Percentiles rank a stretch among this genome's conserved stretches.
These are phyloP conservation scores for Panagrolaimus sp. DNA, from an alignment of 1,140 invertebrate genomes.

Conservation along the genomic window DNA sequence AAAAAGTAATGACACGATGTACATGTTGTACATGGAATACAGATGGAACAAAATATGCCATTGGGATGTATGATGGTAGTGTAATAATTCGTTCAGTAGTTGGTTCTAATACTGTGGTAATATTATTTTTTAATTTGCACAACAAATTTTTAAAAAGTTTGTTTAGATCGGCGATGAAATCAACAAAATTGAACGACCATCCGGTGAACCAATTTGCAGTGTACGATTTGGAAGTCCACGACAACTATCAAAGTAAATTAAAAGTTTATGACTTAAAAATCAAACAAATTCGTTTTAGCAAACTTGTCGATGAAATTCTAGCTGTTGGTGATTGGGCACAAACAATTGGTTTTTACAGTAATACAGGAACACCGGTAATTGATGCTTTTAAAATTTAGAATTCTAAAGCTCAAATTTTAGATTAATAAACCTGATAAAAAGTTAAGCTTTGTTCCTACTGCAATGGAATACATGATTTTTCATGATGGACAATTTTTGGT, in stretches of 20 bases:
- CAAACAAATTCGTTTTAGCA: neutral
- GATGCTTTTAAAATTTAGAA: neutral
- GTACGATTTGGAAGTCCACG: constrained; percentile 68
- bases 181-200: constrained; percentile 75
- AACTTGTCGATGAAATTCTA: constrained; percentile 62
- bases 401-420: constrained; percentile 1
- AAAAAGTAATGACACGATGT: constrained; percentile 63
- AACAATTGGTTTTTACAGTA: constrained; percentile 79
- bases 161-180: constrained; percentile 81
- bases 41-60: constrained; percentile 84
- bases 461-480: constrained; percentile 68
- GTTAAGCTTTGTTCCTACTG: constrained; percentile 75
- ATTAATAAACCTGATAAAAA: constrained; percentile 65
- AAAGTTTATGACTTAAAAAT: too few relatives aligned
- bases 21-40: constrained; percentile 83
- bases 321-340: constrained; percentile 90
- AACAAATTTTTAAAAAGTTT: constrained; percentile 16
- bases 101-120: constrained; percentile 62
- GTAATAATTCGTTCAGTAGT: constrained; percentile 30
- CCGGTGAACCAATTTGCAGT: constrained; percentile 75
- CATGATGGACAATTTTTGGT: constrained; percentile 74
- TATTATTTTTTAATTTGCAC: constrained; percentile 8
- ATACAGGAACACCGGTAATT: constrained; percentile 28
- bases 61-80: constrained; percentile 77
- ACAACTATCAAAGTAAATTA: neutral